These are phyloP conservation scores for Xenopus laevis DNA, from an alignment of 2,113 vertebrate species.

Conservation along the genomic window DNA sequence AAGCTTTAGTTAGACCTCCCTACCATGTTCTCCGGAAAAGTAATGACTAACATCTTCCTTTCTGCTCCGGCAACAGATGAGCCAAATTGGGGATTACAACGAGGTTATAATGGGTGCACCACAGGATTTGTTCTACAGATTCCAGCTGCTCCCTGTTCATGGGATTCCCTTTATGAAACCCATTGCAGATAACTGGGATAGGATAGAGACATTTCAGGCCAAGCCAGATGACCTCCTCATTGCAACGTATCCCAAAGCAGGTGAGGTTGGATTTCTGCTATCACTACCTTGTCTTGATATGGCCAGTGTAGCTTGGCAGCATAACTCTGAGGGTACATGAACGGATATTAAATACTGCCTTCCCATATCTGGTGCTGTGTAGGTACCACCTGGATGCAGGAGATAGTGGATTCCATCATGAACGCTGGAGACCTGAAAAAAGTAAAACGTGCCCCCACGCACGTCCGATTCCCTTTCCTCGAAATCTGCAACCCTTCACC, in stretches of 20 bases:
- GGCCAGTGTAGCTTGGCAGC: no score
- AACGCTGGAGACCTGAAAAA: conserved; percentile 55
- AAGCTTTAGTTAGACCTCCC: no score
- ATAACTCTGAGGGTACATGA: no score
- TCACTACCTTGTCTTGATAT: no score
- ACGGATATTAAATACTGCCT: not conserved
- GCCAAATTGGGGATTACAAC: not conserved
- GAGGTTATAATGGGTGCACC: not conserved
- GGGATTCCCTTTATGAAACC: conserved; percentile 62
- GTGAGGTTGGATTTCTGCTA: conserved; percentile 2
- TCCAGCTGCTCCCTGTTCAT: conserved; percentile 56
- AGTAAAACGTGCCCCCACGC: conserved; percentile 2
- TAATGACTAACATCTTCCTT: no score
- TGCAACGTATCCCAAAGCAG: conserved; percentile 75
- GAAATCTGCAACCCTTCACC: conserved; percentile 42
- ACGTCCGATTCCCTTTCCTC: conserved; percentile 43
- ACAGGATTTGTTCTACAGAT: conserved; percentile 50
- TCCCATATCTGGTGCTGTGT: conserved; percentile 56
- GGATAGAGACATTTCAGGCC: conserved; percentile 62
- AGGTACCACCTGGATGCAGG: conserved; percentile 82
- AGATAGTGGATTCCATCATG: conserved; percentile 72
- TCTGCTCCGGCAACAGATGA: not conserved
- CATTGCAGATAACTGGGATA: conserved; percentile 61
- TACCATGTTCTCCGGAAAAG: no score
- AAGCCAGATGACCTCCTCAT: conserved; percentile 71